Percentiles rank a stretch among this genome's conserved stretches.
phyloP scores from a whole-genome alignment of 2,888 invertebrate genomes.

The Netelia inedita region DNA sequence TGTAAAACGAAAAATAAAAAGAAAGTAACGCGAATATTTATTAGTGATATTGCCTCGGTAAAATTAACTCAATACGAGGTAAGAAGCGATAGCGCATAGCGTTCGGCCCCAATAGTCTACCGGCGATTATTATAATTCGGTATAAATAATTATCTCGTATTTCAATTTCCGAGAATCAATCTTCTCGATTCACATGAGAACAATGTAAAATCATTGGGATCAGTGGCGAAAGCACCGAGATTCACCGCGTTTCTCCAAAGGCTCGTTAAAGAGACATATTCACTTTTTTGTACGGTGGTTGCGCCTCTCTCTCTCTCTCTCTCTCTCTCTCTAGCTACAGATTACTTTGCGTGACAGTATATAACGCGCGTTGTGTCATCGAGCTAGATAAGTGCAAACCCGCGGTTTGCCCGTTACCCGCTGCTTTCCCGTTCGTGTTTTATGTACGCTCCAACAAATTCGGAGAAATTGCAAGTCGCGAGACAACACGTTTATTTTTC shows the following conservation, averaged over 20 bases:
- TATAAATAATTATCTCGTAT: neutral
- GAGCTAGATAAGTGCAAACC: slow-evolving; percentile 49
- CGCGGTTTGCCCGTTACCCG: slow-evolving; percentile 13
- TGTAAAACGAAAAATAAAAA: no score
- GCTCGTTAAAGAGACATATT: neutral
- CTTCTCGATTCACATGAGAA: neutral
- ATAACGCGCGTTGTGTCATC: slow-evolving; percentile 55
- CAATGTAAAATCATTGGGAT: neutral
- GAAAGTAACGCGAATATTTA: no score
- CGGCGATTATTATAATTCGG: neutral
- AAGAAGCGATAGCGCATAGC: no score
- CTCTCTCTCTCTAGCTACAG: slow-evolving; percentile 3
- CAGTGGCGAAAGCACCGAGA: neutral
- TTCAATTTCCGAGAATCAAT: neutral
- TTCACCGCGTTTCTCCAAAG: neutral
- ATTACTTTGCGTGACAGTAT: slow-evolving; percentile 55
- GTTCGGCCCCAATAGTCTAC: neutral
- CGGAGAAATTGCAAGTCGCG: slow-evolving; percentile 40
- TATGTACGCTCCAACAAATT: slow-evolving; percentile 46
- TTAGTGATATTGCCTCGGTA: no score
- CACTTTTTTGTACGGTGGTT: neutral
- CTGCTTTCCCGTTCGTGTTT: slow-evolving; percentile 3
- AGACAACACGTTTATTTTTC: slow-evolving; percentile 24
- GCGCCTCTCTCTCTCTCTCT: neutral
- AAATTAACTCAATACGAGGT: no score